Conservation (phyloP, 2,113 vertebrate species). For the Falco punctatus region DNA sequence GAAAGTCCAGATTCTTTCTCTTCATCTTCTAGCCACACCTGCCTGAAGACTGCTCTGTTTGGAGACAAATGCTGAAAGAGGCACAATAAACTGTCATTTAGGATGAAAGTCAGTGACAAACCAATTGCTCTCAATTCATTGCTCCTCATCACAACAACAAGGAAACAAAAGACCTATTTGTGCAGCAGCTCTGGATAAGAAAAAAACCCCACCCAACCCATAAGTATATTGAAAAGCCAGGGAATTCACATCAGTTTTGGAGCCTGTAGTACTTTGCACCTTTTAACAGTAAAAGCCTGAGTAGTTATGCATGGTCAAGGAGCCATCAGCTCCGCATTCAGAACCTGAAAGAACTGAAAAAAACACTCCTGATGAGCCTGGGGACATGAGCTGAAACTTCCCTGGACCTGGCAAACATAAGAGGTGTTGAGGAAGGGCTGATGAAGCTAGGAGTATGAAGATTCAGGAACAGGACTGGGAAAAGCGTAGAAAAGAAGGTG, state of each 20-base stretch:
- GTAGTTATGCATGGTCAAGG: background rate
- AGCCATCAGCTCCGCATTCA: background rate
- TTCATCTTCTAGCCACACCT: background rate
- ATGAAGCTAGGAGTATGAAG: background rate
- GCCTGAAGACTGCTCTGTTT: background rate
- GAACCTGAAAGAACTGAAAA: background rate
- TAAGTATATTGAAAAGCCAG: background rate
- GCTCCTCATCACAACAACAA: background rate
- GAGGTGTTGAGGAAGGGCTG: background rate
- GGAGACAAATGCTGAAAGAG: background rate
- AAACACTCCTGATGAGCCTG: background rate
- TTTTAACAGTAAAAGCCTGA: background rate
- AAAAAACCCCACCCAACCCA: background rate
- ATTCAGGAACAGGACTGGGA: background rate
- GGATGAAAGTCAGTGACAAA: background rate
- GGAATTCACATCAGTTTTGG: background rate
- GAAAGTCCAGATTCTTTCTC: background rate
- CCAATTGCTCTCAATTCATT: background rate
- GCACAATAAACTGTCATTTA: background rate
- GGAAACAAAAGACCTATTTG: background rate
- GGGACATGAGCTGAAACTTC: background rate
- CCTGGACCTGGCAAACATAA: background rate
- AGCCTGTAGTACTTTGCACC: background rate
- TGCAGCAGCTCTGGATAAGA: background rate
- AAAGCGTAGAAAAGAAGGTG: background rate